Evolutionary conservation across 2,113 vertebrate species (phyloP).

Genomic region (Sialia sialis): DNA sequence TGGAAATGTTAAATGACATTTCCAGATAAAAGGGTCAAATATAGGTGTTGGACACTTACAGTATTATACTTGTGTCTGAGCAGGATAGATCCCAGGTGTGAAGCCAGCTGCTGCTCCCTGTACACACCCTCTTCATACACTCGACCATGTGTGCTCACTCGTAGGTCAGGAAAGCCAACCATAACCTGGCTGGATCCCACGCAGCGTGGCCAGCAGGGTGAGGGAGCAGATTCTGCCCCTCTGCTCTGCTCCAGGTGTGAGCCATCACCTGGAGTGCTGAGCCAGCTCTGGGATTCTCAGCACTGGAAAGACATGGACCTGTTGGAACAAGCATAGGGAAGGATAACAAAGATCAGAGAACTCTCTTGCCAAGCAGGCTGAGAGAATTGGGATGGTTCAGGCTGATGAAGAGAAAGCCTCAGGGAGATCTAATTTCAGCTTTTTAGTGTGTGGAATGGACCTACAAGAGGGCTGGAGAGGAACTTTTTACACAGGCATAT

Average conservation of each 20-base stretch:
- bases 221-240: not conserved
- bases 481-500: not conserved
- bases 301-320: not conserved
- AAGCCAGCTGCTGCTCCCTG: not conserved
- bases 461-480: not conserved
- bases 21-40: not conserved
- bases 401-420: not conserved
- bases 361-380: not conserved
- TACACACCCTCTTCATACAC: rapidly evolving
- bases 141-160: too few species aligned
- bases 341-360: not conserved
- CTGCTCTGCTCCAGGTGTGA: not conserved
- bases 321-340: not conserved
- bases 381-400: not conserved
- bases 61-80: rapidly evolving
- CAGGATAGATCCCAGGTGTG: rapidly evolving
- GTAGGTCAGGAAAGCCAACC: not conserved
- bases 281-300: not conserved
- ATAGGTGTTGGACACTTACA: not conserved
- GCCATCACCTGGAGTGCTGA: not conserved
- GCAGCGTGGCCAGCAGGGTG: not conserved
- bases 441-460: not conserved
- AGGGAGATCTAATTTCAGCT: not conserved
- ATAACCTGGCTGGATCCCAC: not conserved
- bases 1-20: not conserved